phyloP scores from a whole-genome alignment of 2,113 vertebrate species.

The Centropristis striata region DNA sequence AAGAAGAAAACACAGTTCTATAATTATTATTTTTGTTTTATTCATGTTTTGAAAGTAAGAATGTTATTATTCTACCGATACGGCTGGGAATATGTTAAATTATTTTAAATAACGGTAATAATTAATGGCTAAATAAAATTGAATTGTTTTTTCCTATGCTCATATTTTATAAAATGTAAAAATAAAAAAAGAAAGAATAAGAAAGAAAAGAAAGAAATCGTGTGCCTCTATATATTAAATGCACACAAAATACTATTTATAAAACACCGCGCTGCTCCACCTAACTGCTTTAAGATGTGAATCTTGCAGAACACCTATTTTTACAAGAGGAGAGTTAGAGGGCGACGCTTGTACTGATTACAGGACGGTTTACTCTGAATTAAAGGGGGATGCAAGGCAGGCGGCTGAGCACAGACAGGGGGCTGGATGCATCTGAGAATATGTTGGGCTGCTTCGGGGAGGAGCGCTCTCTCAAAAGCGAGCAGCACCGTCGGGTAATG shows the following conservation, averaged over 20 bases:
- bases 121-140: too few species aligned
- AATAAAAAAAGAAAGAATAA: neutral
- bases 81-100: neutral
- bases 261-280: neutral
- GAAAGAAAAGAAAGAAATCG: neutral
- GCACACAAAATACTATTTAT: neutral
- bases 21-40: neutral
- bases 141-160: neutral
- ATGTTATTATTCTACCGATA: neutral
- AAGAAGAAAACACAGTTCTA: too few species aligned
- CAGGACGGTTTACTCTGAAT: conserved; percentile 56
- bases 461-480: conserved; percentile 68
- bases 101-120: neutral
- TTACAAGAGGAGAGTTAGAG: conserved; percentile 30
- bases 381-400: conserved; percentile 50
- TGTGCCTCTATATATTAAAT: neutral
- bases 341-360: conserved; percentile 57
- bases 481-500: conserved; percentile 42
- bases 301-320: neutral
- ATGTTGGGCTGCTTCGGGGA: conserved; percentile 53
- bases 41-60: neutral
- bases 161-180: neutral
- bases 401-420: conserved; percentile 8
- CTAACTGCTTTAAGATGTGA: neutral
- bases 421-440: conserved; percentile 30